These are phyloP conservation scores for Meloidogyne floridensis DNA, from an alignment of 1,140 invertebrate species.

Conservation along the genomic window DNA sequence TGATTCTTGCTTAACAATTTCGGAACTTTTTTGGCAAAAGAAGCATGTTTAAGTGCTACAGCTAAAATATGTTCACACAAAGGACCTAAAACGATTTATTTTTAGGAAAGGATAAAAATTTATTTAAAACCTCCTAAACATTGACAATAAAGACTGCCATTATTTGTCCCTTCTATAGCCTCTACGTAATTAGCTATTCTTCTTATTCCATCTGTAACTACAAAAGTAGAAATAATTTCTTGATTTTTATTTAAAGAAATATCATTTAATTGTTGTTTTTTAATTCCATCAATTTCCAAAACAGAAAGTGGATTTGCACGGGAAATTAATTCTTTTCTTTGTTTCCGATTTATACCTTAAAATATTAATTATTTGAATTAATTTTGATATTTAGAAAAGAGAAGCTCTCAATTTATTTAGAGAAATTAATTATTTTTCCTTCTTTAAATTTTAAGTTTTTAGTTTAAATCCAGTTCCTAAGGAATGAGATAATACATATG, in stretches of 20 bases:
- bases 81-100: background rate
- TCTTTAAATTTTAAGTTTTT: too few relatives aligned
- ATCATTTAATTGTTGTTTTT: background rate
- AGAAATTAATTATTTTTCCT: too few relatives aligned
- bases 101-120: background rate
- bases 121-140: background rate
- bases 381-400: too few relatives aligned
- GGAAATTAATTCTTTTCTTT: slow-evolving; percentile 29
- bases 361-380: background rate
- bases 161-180: background rate
- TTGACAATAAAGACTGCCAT: background rate
- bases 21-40: slow-evolving; percentile 20
- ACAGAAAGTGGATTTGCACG: slow-evolving; percentile 28
- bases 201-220: background rate
- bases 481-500: too few relatives aligned
- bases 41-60: slow-evolving; percentile 18
- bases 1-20: slow-evolving; percentile 11
- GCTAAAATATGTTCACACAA: slow-evolving; percentile 28
- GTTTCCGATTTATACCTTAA: slow-evolving; percentile 21
- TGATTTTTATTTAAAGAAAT: background rate
- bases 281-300: slow-evolving; percentile 13
- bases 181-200: slow-evolving; percentile 20
- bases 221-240: slow-evolving; percentile 16
- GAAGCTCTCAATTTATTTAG: too few relatives aligned
- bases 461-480: too few relatives aligned